Conservation (phyloP, 2,113 vertebrate species). For the Entosphenus tridentatus region DNA sequence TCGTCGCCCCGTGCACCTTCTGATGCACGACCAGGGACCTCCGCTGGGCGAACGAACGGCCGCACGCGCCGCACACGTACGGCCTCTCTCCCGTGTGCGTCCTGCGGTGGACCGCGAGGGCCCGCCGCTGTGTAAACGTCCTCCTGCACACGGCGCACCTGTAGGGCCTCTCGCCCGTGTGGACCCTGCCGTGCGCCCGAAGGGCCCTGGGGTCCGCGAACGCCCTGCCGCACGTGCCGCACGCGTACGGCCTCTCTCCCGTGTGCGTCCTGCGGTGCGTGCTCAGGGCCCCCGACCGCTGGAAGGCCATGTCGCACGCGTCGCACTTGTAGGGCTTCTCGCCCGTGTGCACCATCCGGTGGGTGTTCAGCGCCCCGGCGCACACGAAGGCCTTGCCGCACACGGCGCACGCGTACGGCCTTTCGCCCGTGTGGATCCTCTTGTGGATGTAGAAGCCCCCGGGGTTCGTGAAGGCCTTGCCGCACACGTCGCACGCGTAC, state of each 20-base stretch:
- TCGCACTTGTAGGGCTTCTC: constrained; percentile 2
- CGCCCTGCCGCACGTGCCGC: neutral
- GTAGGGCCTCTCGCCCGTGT: constrained; percentile 2
- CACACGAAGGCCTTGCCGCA: neutral
- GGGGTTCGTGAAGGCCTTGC: neutral
- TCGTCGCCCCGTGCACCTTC: no score
- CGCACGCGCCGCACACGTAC: neutral
- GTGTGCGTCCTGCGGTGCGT: constrained; percentile 25
- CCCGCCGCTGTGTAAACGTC: neutral
- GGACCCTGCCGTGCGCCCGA: neutral
- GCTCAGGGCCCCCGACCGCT: neutral
- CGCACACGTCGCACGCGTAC: neutral
- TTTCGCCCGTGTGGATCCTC: neutral
- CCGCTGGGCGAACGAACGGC: neutral
- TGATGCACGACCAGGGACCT: no score
- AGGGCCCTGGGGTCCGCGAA: neutral
- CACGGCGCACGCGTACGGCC: neutral
- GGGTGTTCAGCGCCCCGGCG: neutral
- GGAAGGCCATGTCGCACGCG: neutral
- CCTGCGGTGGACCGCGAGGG: neutral
- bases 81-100: constrained; percentile 1
- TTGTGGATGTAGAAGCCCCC: neutral
- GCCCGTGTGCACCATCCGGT: constrained; percentile 5
- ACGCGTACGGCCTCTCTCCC: neutral
- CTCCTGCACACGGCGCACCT: neutral